Conservation (phyloP, 1,140 invertebrate species). For the Saccostrea cuccullata region DNA sequence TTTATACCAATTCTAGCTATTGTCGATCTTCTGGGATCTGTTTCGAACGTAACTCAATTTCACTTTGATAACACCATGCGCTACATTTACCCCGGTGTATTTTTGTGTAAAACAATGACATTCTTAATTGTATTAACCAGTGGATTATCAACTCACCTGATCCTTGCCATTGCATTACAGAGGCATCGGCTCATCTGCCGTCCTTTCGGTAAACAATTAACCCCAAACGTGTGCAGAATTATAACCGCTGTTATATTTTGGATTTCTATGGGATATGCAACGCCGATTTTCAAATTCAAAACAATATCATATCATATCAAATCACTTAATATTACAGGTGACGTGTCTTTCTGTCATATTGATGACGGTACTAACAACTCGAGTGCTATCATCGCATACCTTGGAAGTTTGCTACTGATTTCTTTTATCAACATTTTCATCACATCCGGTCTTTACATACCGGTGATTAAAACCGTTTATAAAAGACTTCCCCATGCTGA, state of each 20-base stretch:
- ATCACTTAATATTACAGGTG: too few relatives aligned
- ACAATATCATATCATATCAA: too few relatives aligned
- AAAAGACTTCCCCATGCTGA: neutral
- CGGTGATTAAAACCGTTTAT: neutral
- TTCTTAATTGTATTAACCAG: neutral
- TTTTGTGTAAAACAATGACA: neutral
- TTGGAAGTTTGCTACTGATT: neutral
- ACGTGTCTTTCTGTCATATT: too few relatives aligned
- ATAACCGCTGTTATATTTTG: too few relatives aligned
- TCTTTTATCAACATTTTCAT: neutral
- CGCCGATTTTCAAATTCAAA: too few relatives aligned
- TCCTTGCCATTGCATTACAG: neutral
- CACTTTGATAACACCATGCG: neutral
- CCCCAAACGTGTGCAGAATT: too few relatives aligned
- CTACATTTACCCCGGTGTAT: neutral
- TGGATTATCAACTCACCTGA: neutral
- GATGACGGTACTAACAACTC: too few relatives aligned
- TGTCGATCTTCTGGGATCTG: neutral
- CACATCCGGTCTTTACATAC: neutral
- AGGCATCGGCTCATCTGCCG: too few relatives aligned
- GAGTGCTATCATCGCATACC: neutral
- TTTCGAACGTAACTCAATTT: neutral
- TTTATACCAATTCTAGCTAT: neutral
- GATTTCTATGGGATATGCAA: too few relatives aligned
- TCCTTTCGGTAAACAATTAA: too few relatives aligned